These are phyloP conservation scores for Bursaphelenchus mucronatus DNA, from an alignment of 1,140 invertebrate genomes.

Conservation along the genomic window DNA sequence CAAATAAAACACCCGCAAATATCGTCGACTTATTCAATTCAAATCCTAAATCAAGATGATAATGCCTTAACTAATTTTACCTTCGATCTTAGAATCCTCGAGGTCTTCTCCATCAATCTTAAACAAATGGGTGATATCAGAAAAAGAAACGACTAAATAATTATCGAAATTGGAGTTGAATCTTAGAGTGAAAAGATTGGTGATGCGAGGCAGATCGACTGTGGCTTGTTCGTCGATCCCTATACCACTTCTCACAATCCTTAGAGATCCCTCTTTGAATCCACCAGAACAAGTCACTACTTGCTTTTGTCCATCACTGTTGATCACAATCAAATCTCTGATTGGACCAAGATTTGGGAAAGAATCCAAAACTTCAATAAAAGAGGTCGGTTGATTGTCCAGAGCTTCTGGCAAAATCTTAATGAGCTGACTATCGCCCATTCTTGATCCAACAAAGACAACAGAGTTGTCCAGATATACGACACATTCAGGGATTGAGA, in stretches of 20 bases:
- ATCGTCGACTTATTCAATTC: slow-evolving; percentile 85
- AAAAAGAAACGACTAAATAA: slow-evolving; percentile 53
- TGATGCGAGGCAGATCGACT: slow-evolving; percentile 91
- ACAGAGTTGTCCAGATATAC: slow-evolving; percentile 99
- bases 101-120: slow-evolving; percentile 87
- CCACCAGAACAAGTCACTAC: slow-evolving; percentile 90
- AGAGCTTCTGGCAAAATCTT: slow-evolving; percentile 80
- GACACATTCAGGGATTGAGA: slow-evolving; percentile 92
- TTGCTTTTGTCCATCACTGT: slow-evolving; percentile 91
- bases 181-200: slow-evolving; percentile 66
- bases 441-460: slow-evolving; percentile 87
- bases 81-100: slow-evolving; percentile 82
- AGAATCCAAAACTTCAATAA: slow-evolving; percentile 87
- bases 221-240: slow-evolving; percentile 94
- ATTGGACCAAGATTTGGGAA: slow-evolving; percentile 96
- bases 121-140: slow-evolving; percentile 67
- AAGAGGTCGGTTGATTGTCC: slow-evolving; percentile 72
- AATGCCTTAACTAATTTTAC: slow-evolving; percentile 54
- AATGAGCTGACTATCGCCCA: slow-evolving; percentile 92
- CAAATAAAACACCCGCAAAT: slow-evolving; percentile 77
- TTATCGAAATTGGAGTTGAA: slow-evolving; percentile 43
- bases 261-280: slow-evolving; percentile 78
- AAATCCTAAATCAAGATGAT: slow-evolving; percentile 65
- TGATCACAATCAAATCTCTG: slow-evolving; percentile 89
- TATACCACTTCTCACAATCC: slow-evolving; percentile 94